Evolutionary conservation across 2,797 vertebrate genomes (phyloP).

Genomic region (Darevskia mixta): DNA sequence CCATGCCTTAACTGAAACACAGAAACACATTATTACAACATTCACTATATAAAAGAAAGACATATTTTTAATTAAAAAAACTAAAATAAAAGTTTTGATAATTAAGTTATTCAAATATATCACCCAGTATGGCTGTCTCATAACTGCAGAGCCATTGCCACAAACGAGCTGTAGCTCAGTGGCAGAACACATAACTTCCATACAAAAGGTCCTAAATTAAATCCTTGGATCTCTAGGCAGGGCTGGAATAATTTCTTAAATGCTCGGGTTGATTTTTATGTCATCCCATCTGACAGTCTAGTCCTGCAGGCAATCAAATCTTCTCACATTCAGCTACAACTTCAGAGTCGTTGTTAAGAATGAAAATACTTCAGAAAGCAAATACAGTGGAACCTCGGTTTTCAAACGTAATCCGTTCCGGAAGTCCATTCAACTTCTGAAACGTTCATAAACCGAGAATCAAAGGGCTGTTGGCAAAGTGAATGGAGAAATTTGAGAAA

Average conservation of each 20-base stretch:
- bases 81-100: neutral
- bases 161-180: neutral
- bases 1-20: too few species aligned
- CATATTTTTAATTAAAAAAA: neutral
- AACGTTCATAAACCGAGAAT: too few species aligned
- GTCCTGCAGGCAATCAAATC: neutral
- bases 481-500: too few species aligned
- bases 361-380: conserved; percentile 9
- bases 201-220: neutral
- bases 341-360: neutral
- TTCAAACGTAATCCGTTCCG: too few species aligned
- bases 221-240: neutral
- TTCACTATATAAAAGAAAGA: neutral
- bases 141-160: neutral
- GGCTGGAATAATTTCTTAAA: neutral
- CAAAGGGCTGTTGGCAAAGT: too few species aligned
- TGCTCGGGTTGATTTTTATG: neutral
- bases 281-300: neutral
- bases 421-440: too few species aligned
- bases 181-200: neutral
- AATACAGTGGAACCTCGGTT: neutral
- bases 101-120: neutral
- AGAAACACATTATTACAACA: too few species aligned
- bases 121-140: neutral
- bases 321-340: neutral